Percentiles rank a stretch among this genome's conserved stretches.
Evolutionary conservation across 1,140 invertebrate genomes (phyloP).

Genomic region (Andricus grossulariae): DNA sequence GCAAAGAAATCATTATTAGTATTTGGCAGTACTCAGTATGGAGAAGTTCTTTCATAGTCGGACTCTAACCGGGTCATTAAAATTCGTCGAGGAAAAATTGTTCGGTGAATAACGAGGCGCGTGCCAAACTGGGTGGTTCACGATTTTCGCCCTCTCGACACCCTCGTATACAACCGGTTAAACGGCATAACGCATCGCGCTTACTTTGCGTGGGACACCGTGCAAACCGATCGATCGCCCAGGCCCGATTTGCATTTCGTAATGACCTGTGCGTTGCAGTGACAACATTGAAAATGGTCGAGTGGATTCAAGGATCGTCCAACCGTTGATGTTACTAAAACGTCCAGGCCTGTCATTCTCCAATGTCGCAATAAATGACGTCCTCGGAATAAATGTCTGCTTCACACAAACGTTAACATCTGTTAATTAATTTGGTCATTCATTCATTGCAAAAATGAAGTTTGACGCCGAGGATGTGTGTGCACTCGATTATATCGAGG

Average conservation of each 20-base stretch:
- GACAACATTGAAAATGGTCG: conserved; percentile 31
- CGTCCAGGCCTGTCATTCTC: background rate
- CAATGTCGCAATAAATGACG: conserved; percentile 2
- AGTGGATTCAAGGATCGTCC: conserved; percentile 27
- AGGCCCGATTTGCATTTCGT: conserved; percentile 63
- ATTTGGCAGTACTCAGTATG: too few relatives aligned
- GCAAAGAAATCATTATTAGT: too few relatives aligned
- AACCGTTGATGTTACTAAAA: conserved; percentile 13
- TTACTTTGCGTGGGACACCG: conserved; percentile 49
- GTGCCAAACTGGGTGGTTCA: conserved; percentile 58
- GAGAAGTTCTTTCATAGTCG: background rate
- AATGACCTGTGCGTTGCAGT: conserved; percentile 54
- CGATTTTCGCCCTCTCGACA: conserved; percentile 58
- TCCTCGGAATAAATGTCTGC: background rate
- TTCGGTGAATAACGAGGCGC: conserved; percentile 63
- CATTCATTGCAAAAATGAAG: too few relatives aligned
- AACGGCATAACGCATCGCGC: conserved; percentile 58
- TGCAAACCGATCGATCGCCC: conserved; percentile 55
- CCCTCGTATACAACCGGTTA: conserved; percentile 56
- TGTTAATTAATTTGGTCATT: conserved; percentile 3
- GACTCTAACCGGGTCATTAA: conserved; percentile 51
- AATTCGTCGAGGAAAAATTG: conserved; percentile 56
- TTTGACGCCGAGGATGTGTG: too few relatives aligned
- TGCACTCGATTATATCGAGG: too few relatives aligned
- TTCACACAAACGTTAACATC: background rate